Evolutionary conservation across 2,797 vertebrate genomes (phyloP).

Genomic region (Xenopus petersii): DNA sequence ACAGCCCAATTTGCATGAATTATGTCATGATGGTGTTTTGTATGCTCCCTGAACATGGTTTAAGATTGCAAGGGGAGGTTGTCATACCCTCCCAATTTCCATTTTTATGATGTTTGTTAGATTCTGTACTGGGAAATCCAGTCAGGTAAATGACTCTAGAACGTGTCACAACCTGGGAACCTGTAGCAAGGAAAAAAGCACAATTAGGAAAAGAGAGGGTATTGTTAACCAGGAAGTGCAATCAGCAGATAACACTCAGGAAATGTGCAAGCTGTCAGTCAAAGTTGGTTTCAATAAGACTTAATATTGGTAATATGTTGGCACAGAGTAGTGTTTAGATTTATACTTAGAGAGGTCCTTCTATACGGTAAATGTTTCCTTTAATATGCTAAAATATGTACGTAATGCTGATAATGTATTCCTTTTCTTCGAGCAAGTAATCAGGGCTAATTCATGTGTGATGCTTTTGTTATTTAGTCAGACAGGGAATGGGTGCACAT

Average conservation of each 20-base stretch:
- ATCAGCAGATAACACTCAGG: conserved; percentile 1
- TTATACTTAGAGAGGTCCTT: background rate
- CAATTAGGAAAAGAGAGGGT: too few species aligned
- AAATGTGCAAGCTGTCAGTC: background rate
- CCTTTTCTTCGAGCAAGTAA: background rate
- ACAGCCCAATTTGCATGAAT: too few species aligned
- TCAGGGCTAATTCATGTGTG: background rate
- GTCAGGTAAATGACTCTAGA: too few species aligned
- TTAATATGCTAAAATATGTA: conserved; percentile 17
- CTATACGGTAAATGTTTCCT: conserved; percentile 10
- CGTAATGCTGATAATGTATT: conserved; percentile 5
- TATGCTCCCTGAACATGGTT: too few species aligned
- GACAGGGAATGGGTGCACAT: too few species aligned
- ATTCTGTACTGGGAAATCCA: too few species aligned
- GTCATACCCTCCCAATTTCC: too few species aligned
- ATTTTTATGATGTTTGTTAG: too few species aligned
- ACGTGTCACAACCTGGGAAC: too few species aligned
- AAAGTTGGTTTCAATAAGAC: conserved; percentile 16
- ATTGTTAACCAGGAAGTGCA: background rate
- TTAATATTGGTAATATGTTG: conserved; percentile 4
- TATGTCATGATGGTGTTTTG: too few species aligned
- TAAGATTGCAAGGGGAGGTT: too few species aligned
- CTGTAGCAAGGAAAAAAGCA: too few species aligned
- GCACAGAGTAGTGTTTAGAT: background rate
- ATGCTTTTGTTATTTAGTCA: background rate